Evolutionary conservation across 2,888 invertebrate genomes (phyloP).

Genomic region (Synergus gifuensis): DNA sequence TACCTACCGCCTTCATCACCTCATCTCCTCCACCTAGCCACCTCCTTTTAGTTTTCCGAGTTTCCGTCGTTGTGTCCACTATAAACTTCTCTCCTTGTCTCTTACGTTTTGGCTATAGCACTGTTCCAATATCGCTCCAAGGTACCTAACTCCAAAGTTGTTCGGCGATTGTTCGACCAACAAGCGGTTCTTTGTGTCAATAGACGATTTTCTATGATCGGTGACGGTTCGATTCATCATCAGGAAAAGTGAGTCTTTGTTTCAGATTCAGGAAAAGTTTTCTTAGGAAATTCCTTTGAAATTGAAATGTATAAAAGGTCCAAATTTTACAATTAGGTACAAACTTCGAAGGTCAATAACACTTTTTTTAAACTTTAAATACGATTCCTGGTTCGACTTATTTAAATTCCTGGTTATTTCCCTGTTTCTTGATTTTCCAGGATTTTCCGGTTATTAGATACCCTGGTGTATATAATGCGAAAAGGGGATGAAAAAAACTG

Average conservation of each 20-base stretch:
- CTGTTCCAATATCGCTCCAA: constrained; percentile 51
- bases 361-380: too few relatives aligned
- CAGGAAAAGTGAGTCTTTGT: background rate
- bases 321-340: too few relatives aligned
- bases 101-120: constrained; percentile 51
- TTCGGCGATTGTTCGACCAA: constrained; percentile 50
- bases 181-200: constrained; percentile 46
- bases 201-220: constrained; percentile 43
- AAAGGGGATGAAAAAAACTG: too few relatives aligned
- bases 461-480: too few relatives aligned
- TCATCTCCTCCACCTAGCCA: background rate
- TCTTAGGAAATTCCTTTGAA: background rate
- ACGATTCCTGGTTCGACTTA: too few relatives aligned
- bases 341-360: too few relatives aligned
- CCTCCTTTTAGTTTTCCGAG: constrained; percentile 47
- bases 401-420: too few relatives aligned
- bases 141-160: constrained; percentile 51
- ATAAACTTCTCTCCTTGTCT: constrained; percentile 48
- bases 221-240: constrained; percentile 14
- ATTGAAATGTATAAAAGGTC: background rate
- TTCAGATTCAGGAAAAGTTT: background rate
- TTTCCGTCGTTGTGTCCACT: constrained; percentile 56
- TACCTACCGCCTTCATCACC: constrained; percentile 46
- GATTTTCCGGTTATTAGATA: too few relatives aligned
- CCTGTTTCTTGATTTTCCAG: too few relatives aligned